Conservation (phyloP, 2,113 vertebrate species). For the Chaenogobius annularis region DNA sequence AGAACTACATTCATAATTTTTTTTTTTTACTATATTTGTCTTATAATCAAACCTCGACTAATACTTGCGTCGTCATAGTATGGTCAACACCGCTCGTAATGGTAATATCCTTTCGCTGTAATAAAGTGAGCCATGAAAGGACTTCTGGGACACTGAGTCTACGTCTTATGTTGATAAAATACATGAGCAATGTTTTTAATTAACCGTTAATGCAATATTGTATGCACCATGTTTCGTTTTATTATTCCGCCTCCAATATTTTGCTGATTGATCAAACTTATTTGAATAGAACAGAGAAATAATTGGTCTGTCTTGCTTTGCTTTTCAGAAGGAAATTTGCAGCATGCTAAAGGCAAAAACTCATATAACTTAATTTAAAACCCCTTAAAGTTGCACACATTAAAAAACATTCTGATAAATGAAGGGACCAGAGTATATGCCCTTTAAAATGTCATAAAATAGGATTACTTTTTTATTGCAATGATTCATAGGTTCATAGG, state of each 20-base stretch:
- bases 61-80: no score
- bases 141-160: not conserved
- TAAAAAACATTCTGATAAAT: slow-evolving; percentile 13
- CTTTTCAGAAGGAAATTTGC: not conserved
- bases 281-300: not conserved
- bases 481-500: slow-evolving; percentile 33
- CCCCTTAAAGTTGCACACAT: no score
- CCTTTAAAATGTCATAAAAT: slow-evolving; percentile 43
- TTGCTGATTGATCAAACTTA: not conserved
- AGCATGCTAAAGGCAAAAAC: not conserved
- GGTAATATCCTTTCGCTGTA: not conserved
- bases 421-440: slow-evolving; percentile 14
- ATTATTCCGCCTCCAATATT: not conserved
- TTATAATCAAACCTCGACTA: no score
- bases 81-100: no score
- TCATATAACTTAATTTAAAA: no score
- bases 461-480: slow-evolving; percentile 7
- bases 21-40: no score
- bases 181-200: not conserved
- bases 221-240: not conserved
- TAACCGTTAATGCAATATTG: not conserved
- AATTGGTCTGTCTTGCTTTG: not conserved
- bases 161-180: not conserved
- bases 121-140: not conserved
- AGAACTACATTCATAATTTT: no score